Conservation (phyloP, 2,113 vertebrate genomes). For the Chionodraco myersi region DNA sequence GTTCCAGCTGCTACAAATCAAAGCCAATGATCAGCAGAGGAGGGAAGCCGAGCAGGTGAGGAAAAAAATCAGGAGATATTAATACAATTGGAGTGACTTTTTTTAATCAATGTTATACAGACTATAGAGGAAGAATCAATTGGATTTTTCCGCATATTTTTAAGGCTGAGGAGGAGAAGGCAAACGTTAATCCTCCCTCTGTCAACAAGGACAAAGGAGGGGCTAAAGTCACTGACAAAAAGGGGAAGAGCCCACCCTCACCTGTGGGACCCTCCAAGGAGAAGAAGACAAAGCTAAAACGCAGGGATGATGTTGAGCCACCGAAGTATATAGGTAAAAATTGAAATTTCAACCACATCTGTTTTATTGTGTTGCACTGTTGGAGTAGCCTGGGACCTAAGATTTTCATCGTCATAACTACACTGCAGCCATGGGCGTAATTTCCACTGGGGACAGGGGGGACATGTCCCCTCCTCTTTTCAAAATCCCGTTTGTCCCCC, state of each 20-base stretch:
- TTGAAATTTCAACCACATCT: not conserved
- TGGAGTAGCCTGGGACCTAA: too few relatives aligned
- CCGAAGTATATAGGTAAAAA: slow-evolving; percentile 83
- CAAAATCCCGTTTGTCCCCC: too few relatives aligned
- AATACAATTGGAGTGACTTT: too few relatives aligned
- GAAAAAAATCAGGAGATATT: too few relatives aligned
- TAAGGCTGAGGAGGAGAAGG: slow-evolving; percentile 76
- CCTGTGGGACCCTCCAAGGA: slow-evolving; percentile 59
- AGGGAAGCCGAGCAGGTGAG: slow-evolving; percentile 78
- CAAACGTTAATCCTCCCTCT: slow-evolving; percentile 49
- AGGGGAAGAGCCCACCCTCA: slow-evolving; percentile 75
- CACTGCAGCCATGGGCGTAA: too few relatives aligned
- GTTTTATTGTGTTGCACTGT: not conserved
- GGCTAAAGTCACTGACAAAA: slow-evolving; percentile 68
- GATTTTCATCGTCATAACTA: too few relatives aligned
- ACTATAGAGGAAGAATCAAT: not conserved
- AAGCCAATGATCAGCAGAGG: slow-evolving; percentile 84
- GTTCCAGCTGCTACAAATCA: slow-evolving; percentile 89
- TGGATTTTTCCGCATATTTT: slow-evolving; percentile 4
- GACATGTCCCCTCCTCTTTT: too few relatives aligned
- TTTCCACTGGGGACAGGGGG: too few relatives aligned
- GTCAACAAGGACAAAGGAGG: slow-evolving; percentile 73
- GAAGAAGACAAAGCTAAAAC: slow-evolving; percentile 85
- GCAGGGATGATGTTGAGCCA: slow-evolving; percentile 81
- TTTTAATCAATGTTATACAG: not conserved